Evolutionary conservation across 2,888 invertebrate genomes (phyloP), one percentile per base, ranked within the genome.

Genomic region (Scaptomyza cyrtandrae): DNA sequence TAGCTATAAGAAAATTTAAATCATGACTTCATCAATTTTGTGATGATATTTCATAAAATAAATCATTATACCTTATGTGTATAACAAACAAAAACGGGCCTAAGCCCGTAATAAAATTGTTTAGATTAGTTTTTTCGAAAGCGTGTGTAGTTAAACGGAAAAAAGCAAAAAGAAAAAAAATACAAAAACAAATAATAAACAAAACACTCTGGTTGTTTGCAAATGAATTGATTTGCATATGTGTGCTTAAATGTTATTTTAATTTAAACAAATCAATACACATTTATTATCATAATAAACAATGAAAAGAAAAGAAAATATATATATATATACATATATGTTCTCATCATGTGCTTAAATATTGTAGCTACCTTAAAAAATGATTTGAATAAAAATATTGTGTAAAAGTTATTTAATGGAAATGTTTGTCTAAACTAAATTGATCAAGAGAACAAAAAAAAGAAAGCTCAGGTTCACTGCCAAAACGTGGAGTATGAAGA

Each of bases 401-500:
- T 71, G 53, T 65, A 62, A 63, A 71, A 59, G 27, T 57, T 61
- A 72, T 66, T 73, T 43, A 66, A 68, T 35, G 60, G 52, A 80
- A 72, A 65, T 63, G 61, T 78, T 80, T 75, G 71, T 86, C 86
- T 86, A 84, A 86, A 75, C 55, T 65, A 77, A 78, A 79, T 72
- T 78, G 69, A 78, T 78, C 75, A 79, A 73, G 79, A 67, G 75
- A 78, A 78, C 73, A 78, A 84, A 88, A 10, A 33, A 69, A 78
- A 75, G 86, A 78, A 87, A 90, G 90, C 90, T 90, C 90, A 90
- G 90, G 90, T 89, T 90, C 90, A 90, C 90, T 90, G 90, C 90
- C 90, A 90, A 90, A 90, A 86, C 83, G 89, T 86, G 88, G 86
- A 89, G 85, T 72, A 77, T 75, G 89, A 82, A 68, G 89, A 82